A percentile compares a stretch with the other conserved stretches of the same genome.
Conservation (phyloP, 2,113 vertebrate genomes). For the Pao palembangensis region DNA sequence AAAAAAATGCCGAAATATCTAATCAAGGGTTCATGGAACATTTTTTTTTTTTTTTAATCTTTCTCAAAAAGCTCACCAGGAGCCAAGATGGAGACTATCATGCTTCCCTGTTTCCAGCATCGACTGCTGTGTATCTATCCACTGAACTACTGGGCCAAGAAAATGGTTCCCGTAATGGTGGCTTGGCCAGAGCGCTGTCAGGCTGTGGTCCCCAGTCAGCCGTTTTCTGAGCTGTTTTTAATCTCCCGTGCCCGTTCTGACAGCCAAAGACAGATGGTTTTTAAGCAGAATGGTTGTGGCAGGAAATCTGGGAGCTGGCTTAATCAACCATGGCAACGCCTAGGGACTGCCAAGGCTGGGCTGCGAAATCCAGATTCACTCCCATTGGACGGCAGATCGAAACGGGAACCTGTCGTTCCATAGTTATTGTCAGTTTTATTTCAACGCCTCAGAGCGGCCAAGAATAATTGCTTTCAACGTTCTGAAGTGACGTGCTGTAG, state of each 20-base stretch:
- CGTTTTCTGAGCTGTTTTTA: conserved; percentile 72
- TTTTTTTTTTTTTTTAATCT: conserved; percentile 23
- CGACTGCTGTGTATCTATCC: conserved; percentile 59
- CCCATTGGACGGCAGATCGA: conserved; percentile 50
- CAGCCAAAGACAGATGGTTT: conserved; percentile 76
- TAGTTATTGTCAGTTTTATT: conserved; percentile 50
- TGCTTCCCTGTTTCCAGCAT: conserved; percentile 57
- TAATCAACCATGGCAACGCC: conserved; percentile 61
- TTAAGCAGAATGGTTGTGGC: conserved; percentile 73
- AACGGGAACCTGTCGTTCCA: conserved; percentile 41
- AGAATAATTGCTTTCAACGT: conserved; percentile 36
- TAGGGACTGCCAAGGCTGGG: conserved; percentile 65
- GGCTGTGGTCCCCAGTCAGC: conserved; percentile 67
- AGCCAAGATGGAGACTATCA: conserved; percentile 55
- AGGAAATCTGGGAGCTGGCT: conserved; percentile 63
- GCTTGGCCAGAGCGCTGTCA: conserved; percentile 70
- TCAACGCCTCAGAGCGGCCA: conserved; percentile 28
- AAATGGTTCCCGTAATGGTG: conserved; percentile 71
- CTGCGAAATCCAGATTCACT: conserved; percentile 50
- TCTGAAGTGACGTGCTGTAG: conserved; percentile 34
- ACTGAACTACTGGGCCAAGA: conserved; percentile 67
- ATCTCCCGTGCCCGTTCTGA: conserved; percentile 72
- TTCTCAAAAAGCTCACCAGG: conserved; percentile 29
- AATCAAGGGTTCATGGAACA: conserved; percentile 16
- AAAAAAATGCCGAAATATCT: conserved; percentile 14